Base-by-base conservation (phyloP, 2,113 vertebrate species). In the Ellobius talpinus region DNA sequence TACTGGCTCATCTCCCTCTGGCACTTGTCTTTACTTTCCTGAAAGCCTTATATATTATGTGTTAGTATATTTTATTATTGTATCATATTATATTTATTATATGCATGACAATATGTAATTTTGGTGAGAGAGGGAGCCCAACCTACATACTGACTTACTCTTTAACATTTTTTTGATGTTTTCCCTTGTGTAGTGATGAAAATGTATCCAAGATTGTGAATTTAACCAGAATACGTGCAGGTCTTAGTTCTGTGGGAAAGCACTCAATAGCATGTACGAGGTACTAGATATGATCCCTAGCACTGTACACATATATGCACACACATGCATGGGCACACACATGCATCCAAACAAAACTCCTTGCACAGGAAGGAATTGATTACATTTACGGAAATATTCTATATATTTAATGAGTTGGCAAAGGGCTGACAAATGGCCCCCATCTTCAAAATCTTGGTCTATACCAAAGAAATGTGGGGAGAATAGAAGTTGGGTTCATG, bases 11-110 rank as follows among this genome's bases (percentile, higher is more conserved):
- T 9, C 39, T 66, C 29, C 33, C 8, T 31, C 13, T 12, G 16
- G 13, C 17, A 1, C 24, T 4, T 24, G 11, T 0, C 0, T 39
- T 21, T 0, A 11, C 39, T 77, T 6, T 33, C 33, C 29, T 1
- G 39, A 39, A 6, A 7, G 26, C 11, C 8, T 42, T 24, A 0
- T 31, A 47, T 65, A 29, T 47, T 65, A 31, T 45, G 16, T 36
- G 29, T 13, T n/a, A 63, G 39, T 29, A 61, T 17, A 24, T n/a
- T 7, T 0, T 36, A 36, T 36, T 70, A 70, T 2, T 66, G 14
- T 36, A 68, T 68, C 13, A 66, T 31, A 66, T 14, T 65, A 26
- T 61, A 42, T 45, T 31, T 1, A 2, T 39, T 42, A 3, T 9
- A 11, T 21, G 52, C 24, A 1, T 3, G 36, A 65, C 50, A 23